Evolutionary conservation across 2,797 vertebrate genomes (phyloP), one percentile per base, ranked within the genome.

Genomic region (Dryobates pubescens): DNA sequence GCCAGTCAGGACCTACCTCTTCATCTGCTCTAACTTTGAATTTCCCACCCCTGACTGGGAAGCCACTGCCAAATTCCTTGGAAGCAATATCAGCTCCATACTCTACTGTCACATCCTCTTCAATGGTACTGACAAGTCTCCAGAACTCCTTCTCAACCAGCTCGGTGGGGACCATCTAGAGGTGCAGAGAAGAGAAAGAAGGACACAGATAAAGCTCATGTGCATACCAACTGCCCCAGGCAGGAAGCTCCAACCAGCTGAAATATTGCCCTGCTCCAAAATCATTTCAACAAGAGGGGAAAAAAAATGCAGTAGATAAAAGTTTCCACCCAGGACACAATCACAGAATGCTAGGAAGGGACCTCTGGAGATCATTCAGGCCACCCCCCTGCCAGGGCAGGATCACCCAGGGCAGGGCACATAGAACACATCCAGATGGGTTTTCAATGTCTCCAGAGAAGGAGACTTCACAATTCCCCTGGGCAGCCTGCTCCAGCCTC

Each of bases 81-180:
- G 99, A 99, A 92, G 99, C 99, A 14, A 99, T 99, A 96, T 99
- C 99, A 69, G 99, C 99, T 67, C 99, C 99, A 17, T 99, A 99
- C 89, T 99, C 99, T 32, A 99, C 99, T 5, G 98, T 99, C 54
- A 99, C 99, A 53, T 99, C 99, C 86, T 99, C 99, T 92, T 99
- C 99, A 32, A 99, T 99, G 63, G 99, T 99, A 96, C 99, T 99
- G 87, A 99, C 98, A 10, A 99, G 97, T 71, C 99, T 98, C 99
- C 99, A 99, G 95, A 99, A 99, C 92, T 99, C 99, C 82, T 99
- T 99, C 95, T 99, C 99, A 63, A 99, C 99, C 86, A 99, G 97
- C 93, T 99, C 99, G 17, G 99, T 99, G 51, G 99, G 99, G 86
- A 99, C 99, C 99, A 99, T 99, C 99, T 99, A 87, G 20, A 76